These are phyloP conservation scores for Cosmia trapezina DNA, from an alignment of 2,888 invertebrate species.

Conservation along the genomic window DNA sequence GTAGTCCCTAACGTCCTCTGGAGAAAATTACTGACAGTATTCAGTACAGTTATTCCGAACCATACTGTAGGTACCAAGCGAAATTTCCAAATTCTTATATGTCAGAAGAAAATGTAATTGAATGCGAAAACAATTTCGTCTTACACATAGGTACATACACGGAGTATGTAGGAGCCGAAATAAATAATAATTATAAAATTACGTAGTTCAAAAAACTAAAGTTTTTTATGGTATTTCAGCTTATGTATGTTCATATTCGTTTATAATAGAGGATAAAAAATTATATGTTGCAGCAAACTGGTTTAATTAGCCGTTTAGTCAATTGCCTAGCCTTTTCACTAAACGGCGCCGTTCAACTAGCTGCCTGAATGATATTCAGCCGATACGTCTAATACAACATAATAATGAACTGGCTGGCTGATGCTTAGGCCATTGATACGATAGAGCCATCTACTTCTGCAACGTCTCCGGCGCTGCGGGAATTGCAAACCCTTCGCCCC, in stretches of 20 bases:
- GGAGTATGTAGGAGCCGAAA: background rate
- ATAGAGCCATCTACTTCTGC: no score
- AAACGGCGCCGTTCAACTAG: no score
- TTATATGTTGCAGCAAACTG: no score
- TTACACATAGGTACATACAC: background rate
- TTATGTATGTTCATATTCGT: background rate
- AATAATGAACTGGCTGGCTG: no score
- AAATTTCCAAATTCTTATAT: background rate
- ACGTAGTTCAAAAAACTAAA: slow-evolving; percentile 27
- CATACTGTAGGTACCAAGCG: background rate
- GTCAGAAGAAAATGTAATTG: background rate
- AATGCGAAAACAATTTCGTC: background rate
- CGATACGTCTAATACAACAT: no score
- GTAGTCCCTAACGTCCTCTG: slow-evolving; percentile 19
- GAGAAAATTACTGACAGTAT: slow-evolving; percentile 14
- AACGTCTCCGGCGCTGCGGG: no score
- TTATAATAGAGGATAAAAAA: no score
- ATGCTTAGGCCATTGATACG: no score
- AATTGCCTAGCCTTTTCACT: no score
- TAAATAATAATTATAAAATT: slow-evolving; percentile 16
- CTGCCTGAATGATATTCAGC: no score
- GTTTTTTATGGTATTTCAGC: slow-evolving; percentile 29
- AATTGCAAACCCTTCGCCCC: no score
- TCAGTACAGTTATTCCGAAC: slow-evolving; percentile 1
- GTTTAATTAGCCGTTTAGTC: no score